phyloP scores from a whole-genome alignment of 2,113 vertebrate genomes.

The Lathamus discolor region DNA sequence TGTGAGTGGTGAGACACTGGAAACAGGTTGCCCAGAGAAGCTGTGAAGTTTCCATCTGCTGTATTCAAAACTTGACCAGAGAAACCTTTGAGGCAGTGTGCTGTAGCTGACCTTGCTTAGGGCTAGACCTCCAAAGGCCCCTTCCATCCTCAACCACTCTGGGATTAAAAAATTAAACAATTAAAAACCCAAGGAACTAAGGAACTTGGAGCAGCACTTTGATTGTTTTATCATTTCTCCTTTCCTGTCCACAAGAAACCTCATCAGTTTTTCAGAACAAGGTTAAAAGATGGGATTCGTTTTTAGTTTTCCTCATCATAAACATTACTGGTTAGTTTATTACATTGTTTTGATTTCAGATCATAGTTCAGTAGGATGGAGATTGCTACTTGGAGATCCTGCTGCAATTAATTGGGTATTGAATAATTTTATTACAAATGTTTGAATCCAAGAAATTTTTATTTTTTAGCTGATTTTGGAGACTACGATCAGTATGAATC shows the following conservation, averaged over 20 bases:
- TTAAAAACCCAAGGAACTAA: neutral
- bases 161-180: neutral
- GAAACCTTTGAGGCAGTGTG: neutral
- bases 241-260: neutral
- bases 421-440: neutral
- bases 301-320: neutral
- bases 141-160: neutral
- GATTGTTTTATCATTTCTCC: neutral
- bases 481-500: slow-evolving; percentile 96
- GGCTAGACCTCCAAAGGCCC: neutral
- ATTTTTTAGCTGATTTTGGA: slow-evolving; percentile 91
- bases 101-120: neutral
- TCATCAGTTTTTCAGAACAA: neutral
- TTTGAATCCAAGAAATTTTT: slow-evolving; percentile 24
- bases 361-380: neutral
- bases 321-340: neutral
- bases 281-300: neutral
- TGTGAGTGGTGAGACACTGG: neutral
- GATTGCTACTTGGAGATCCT: neutral
- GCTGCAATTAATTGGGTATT: neutral
- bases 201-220: neutral
- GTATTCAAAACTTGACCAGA: neutral
- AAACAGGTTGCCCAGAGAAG: neutral
- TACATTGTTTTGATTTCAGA: neutral
- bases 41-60: neutral